Evolutionary conservation across 2,888 invertebrate genomes (phyloP).

Genomic region (Metellina segmentata): DNA sequence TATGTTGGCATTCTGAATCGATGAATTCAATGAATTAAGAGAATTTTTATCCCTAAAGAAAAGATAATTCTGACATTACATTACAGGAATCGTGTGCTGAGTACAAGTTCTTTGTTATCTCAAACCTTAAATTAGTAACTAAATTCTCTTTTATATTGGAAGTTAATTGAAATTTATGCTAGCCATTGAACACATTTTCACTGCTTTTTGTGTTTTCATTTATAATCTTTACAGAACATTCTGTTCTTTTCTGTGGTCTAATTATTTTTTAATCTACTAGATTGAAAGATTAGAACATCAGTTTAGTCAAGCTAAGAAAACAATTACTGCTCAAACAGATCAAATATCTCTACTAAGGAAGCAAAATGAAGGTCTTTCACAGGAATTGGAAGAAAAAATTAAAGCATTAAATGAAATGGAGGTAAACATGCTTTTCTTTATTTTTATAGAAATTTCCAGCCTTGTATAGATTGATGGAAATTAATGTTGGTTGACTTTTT

Average conservation of each 20-base stretch:
- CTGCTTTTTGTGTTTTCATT: not conserved
- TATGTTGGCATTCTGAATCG: too few relatives aligned
- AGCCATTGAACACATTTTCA: not conserved
- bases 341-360: constrained; percentile 81
- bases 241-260: too few relatives aligned
- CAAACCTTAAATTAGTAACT: too few relatives aligned
- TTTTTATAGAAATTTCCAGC: not conserved
- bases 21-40: too few relatives aligned
- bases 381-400: constrained; percentile 78
- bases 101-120: too few relatives aligned
- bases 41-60: too few relatives aligned
- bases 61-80: too few relatives aligned
- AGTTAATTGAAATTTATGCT: too few relatives aligned
- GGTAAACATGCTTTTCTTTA: constrained; percentile 31
- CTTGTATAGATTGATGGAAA: too few relatives aligned
- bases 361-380: constrained; percentile 79
- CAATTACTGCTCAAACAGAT: constrained; percentile 83
- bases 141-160: too few relatives aligned
- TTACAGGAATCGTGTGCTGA: too few relatives aligned
- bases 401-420: constrained; percentile 80
- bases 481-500: too few relatives aligned
- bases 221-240: not conserved
- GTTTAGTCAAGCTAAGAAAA: constrained; percentile 83
- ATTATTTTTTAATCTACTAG: constrained; percentile 77
- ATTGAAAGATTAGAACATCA: constrained; percentile 83